Evolutionary conservation across 1,140 invertebrate genomes (phyloP).

Genomic region (Pogonognathellus flavescens): DNA sequence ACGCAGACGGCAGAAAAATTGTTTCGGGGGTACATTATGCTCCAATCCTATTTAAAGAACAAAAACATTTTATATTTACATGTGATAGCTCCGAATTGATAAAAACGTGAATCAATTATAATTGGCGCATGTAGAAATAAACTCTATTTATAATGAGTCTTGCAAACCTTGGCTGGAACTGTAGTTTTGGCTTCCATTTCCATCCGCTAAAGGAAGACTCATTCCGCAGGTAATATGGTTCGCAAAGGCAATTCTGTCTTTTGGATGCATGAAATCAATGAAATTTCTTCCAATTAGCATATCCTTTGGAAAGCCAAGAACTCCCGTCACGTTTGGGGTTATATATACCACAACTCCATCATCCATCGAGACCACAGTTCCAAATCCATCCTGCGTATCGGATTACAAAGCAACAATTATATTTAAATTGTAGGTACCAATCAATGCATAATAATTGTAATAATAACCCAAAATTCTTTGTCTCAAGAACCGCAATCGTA

Average conservation of each 20-base stretch:
- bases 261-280: constrained; percentile 86
- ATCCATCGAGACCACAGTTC: constrained; percentile 84
- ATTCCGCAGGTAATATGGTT: constrained; percentile 75
- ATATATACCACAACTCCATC: constrained; percentile 85
- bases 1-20: constrained; percentile 73
- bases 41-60: not conserved
- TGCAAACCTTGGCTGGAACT: not conserved
- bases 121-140: not conserved
- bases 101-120: not conserved
- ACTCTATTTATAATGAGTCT: not conserved
- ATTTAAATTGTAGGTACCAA: not conserved
- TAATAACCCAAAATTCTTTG: not conserved
- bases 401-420: not conserved
- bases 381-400: constrained; percentile 75
- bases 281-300: constrained; percentile 89
- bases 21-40: constrained; percentile 20
- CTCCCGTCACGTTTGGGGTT: constrained; percentile 77
- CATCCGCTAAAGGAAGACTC: constrained; percentile 68
- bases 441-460: not conserved
- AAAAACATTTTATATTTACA: too few species aligned
- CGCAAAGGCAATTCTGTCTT: constrained; percentile 78
- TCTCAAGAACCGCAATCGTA: not conserved
- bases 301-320: constrained; percentile 85
- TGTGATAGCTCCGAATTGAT: not conserved
- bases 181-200: not conserved